A percentile compares a stretch with the other conserved stretches of the same genome.
Evolutionary conservation across 2,113 vertebrate species (phyloP).

Genomic region (Anas platyrhynchos): DNA sequence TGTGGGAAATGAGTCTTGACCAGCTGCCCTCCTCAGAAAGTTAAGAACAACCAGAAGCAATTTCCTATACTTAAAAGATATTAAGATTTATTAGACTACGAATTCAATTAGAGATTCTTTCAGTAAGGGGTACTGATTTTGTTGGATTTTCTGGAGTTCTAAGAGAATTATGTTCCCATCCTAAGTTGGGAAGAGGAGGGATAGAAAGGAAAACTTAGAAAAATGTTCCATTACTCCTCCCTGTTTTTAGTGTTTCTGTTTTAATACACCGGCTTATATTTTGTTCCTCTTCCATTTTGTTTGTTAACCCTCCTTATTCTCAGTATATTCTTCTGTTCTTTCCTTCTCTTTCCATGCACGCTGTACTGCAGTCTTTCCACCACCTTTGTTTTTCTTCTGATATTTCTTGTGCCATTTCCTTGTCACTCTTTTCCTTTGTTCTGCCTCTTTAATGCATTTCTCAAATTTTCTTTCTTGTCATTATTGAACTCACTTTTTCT

Average conservation of each 20-base stretch:
- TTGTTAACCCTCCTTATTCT: background rate
- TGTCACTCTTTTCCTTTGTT: background rate
- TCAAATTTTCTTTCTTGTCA: background rate
- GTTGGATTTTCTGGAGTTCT: background rate
- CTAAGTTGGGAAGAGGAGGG: background rate
- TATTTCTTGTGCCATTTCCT: background rate
- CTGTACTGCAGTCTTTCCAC: background rate
- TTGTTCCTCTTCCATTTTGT: background rate
- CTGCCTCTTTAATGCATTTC: background rate
- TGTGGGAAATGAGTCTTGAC: background rate
- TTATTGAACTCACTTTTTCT: background rate
- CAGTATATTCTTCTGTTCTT: background rate
- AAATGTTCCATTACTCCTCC: background rate
- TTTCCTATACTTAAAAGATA: background rate
- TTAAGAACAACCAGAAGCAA: background rate
- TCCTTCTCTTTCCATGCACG: accelerated
- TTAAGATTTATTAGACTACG: background rate
- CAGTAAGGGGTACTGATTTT: background rate
- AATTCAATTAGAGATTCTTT: background rate
- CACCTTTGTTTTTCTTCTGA: background rate
- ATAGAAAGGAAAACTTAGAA: background rate
- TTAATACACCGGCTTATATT: background rate
- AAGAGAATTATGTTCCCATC: background rate
- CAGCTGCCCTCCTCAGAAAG: background rate
- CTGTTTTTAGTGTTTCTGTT: background rate